phyloP scores from a whole-genome alignment of 2,797 vertebrate genomes.

The Lutjanus campechanus region DNA sequence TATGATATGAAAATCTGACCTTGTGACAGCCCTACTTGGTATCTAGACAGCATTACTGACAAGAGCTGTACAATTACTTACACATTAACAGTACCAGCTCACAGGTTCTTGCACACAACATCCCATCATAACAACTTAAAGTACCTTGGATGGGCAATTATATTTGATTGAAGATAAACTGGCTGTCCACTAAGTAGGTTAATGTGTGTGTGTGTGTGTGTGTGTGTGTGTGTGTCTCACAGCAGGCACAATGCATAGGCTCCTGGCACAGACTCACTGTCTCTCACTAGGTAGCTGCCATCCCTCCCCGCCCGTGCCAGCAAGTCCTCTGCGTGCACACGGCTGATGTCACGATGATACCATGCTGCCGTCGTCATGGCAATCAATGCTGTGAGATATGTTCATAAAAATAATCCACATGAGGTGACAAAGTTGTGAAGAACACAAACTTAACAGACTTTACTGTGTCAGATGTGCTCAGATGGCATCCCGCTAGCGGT shows the following conservation, averaged over 20 bases:
- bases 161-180: neutral
- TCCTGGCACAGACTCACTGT: constrained; percentile 92
- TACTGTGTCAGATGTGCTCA: constrained; percentile 30
- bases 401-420: constrained; percentile 68
- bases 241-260: constrained; percentile 92
- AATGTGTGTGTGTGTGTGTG: constrained; percentile 5
- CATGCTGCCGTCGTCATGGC: constrained; percentile 84
- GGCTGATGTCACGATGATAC: constrained; percentile 93
- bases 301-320: constrained; percentile 89
- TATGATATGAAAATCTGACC: no score
- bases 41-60: neutral
- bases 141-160: neutral
- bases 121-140: neutral
- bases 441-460: constrained; percentile 21
- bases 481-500: constrained; percentile 11
- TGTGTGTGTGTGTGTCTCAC: constrained; percentile 80
- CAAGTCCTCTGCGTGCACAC: constrained; percentile 90
- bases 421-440: constrained; percentile 42
- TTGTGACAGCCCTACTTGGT: no score
- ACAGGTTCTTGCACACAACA: neutral
- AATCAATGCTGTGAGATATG: constrained; percentile 42
- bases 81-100: neutral
- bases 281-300: constrained; percentile 92
- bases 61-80: neutral
- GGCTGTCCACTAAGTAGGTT: neutral